Evolutionary conservation across 2,888 invertebrate species (phyloP), one percentile per base, ranked within the genome.

Genomic region (Electrophaes corylata): DNA sequence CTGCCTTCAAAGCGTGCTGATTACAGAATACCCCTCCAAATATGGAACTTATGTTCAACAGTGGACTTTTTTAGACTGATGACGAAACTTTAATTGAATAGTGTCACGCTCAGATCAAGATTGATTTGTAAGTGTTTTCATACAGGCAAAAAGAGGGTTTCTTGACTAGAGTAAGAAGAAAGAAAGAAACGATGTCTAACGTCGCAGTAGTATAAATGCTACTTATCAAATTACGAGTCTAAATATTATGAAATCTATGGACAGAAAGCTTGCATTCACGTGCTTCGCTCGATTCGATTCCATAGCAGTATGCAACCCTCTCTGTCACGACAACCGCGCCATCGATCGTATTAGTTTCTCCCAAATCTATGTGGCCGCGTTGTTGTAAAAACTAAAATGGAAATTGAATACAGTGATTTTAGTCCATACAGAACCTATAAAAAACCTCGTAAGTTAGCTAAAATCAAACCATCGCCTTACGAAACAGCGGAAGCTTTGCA

Each of bases 381-480:
- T 59, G 60, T 57, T 35, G 47, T 23, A 52, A 31, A 18, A 35
- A 47, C 35, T 50, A 39, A 50, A 47, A 63, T 55, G 31, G 52
- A 53, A 20, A 60, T 65, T 64, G 57, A 66, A 48, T 64, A 66
- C 57, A 60, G 57, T 35, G 64, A 56, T 44, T 51, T 45, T 8
- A 10, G 48, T 51, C 10, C 43, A 0, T 35, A 48, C 37, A 11
- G 45, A 40, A 31, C 23, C 20, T 44, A 44, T 56, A 75, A 60
- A 60, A 75, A 78, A 65, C 78, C 85, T 1, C 74, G 83, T 3
- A 84, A 83, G 61, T 71, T 87, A 57, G 64, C 77, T 57, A 78
- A 72, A 62, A 70, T 90, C 18, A 83, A 77, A 49, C 73, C 79
- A 16, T 85, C 88, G 0, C 78, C 75, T 64, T 84, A 76, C 56